Conservation (phyloP, 1,140 invertebrate genomes). For the Phortica variegata region DNA sequence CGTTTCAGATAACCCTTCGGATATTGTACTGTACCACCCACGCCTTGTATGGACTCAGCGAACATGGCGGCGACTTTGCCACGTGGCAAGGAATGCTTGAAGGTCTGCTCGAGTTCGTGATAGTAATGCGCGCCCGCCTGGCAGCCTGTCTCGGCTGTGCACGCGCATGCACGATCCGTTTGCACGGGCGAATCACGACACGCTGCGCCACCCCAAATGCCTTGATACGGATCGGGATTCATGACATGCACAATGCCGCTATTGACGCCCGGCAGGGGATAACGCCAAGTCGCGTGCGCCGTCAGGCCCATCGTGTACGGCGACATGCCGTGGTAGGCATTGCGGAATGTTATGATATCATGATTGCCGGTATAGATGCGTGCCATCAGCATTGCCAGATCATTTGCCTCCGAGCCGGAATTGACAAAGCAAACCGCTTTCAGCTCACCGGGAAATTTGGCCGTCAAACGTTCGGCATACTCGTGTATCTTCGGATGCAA, state of each 20-base stretch:
- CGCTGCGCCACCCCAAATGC: slow-evolving; percentile 82
- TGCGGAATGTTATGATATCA: slow-evolving; percentile 84
- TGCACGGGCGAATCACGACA: slow-evolving; percentile 89
- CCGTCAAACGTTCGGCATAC: slow-evolving; percentile 79
- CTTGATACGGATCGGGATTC: slow-evolving; percentile 88
- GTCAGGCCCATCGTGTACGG: slow-evolving; percentile 81
- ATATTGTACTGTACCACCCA: slow-evolving; percentile 89
- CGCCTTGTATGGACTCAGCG: slow-evolving; percentile 93
- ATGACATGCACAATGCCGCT: slow-evolving; percentile 87
- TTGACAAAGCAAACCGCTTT: slow-evolving; percentile 93
- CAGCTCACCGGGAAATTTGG: slow-evolving; percentile 80
- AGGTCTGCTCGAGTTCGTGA: slow-evolving; percentile 75
- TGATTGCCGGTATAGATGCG: slow-evolving; percentile 79
- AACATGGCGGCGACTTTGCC: slow-evolving; percentile 83
- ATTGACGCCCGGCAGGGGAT: slow-evolving; percentile 67
- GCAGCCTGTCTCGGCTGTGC: slow-evolving; percentile 64
- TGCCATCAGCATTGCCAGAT: slow-evolving; percentile 86
- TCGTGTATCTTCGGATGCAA: slow-evolving; percentile 86
- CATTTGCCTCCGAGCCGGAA: slow-evolving; percentile 96
- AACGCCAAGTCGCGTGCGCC: slow-evolving; percentile 77
- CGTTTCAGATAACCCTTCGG: slow-evolving; percentile 84
- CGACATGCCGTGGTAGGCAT: slow-evolving; percentile 89
- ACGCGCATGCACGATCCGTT: slow-evolving; percentile 69
- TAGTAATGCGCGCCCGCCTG: slow-evolving; percentile 76
- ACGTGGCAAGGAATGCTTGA: slow-evolving; percentile 73